A percentile compares a stretch with the other conserved stretches of the same genome.
Conservation (phyloP, 2,797 vertebrate genomes). For the Neosilurus mollespiculum region DNA sequence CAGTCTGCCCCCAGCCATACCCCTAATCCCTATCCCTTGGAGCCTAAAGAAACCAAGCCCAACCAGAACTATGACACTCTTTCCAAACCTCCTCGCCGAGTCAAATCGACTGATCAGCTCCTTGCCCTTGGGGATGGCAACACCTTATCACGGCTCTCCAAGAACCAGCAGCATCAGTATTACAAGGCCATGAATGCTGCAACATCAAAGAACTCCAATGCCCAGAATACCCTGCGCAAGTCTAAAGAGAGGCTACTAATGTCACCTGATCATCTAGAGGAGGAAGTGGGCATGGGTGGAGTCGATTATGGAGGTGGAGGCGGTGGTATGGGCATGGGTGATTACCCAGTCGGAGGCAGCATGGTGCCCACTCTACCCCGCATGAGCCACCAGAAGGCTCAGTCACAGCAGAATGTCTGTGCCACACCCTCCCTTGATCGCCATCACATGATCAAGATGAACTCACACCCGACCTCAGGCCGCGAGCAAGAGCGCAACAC, state of each 20-base stretch:
- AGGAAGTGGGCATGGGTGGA: slow-evolving; percentile 60
- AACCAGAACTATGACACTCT: slow-evolving; percentile 78
- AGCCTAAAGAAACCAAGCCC: slow-evolving; percentile 74
- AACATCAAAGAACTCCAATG: slow-evolving; percentile 76
- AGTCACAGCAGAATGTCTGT: slow-evolving; percentile 83
- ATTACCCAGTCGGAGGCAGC: slow-evolving; percentile 64
- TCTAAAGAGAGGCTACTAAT: slow-evolving; percentile 69
- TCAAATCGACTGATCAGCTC: slow-evolving; percentile 87
- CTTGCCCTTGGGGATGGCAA: slow-evolving; percentile 77
- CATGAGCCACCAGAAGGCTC: slow-evolving; percentile 78
- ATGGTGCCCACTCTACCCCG: slow-evolving; percentile 78
- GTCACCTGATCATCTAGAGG: slow-evolving; percentile 66
- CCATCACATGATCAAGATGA: slow-evolving; percentile 88
- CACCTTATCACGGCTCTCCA: slow-evolving; percentile 75
- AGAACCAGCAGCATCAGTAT: slow-evolving; percentile 83
- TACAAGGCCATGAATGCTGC: slow-evolving; percentile 78
- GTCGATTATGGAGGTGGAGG: slow-evolving; percentile 46
- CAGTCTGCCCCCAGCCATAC: slow-evolving; percentile 71
- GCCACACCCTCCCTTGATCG: slow-evolving; percentile 83
- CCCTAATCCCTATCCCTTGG: slow-evolving; percentile 78
- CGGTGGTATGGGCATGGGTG: slow-evolving; percentile 48
- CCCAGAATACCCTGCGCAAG: slow-evolving; percentile 78
- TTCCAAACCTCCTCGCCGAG: slow-evolving; percentile 82
- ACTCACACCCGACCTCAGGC: slow-evolving; percentile 83
- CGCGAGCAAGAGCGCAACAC: slow-evolving; percentile 78